Evolutionary conservation across 2,888 invertebrate species (phyloP).

Genomic region (Leptinotarsa peninsularis): DNA sequence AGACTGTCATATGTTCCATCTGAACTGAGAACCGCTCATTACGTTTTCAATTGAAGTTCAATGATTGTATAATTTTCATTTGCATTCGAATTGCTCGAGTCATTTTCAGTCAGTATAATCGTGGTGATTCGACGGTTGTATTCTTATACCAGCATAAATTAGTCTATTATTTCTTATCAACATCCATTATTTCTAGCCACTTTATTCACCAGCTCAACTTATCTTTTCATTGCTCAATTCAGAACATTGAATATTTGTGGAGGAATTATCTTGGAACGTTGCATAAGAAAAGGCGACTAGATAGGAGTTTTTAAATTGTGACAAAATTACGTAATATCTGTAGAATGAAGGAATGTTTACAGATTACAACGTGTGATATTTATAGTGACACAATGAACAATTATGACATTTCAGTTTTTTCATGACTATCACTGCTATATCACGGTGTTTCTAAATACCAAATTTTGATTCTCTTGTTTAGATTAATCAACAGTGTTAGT

Average conservation of each 20-base stretch:
- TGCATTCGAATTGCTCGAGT: not conserved
- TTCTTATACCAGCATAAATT: conserved; percentile 8
- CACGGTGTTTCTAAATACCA: no score
- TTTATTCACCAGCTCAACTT: not conserved
- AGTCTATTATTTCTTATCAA: conserved; percentile 2
- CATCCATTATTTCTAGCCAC: conserved; percentile 15
- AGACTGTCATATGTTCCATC: not conserved
- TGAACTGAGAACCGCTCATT: not conserved
- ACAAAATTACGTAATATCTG: not conserved
- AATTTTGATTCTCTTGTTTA: no score
- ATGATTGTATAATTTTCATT: not conserved
- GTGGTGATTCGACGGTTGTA: not conserved
- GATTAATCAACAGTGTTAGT: no score
- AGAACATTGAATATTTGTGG: conserved; percentile 13
- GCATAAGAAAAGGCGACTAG: conserved; percentile 3
- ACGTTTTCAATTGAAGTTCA: not conserved
- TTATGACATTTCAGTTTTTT: no score
- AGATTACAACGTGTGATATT: not conserved
- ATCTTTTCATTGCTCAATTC: conserved; percentile 6
- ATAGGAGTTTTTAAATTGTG: not conserved
- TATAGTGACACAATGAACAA: no score
- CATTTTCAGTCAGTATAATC: not conserved
- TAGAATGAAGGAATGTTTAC: not conserved
- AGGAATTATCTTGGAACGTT: conserved; percentile 11
- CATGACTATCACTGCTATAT: no score